A percentile compares a stretch with the other conserved stretches of the same genome.
phyloP scores from a whole-genome alignment of 1,140 invertebrate genomes.

The Mylabris phalerata region DNA sequence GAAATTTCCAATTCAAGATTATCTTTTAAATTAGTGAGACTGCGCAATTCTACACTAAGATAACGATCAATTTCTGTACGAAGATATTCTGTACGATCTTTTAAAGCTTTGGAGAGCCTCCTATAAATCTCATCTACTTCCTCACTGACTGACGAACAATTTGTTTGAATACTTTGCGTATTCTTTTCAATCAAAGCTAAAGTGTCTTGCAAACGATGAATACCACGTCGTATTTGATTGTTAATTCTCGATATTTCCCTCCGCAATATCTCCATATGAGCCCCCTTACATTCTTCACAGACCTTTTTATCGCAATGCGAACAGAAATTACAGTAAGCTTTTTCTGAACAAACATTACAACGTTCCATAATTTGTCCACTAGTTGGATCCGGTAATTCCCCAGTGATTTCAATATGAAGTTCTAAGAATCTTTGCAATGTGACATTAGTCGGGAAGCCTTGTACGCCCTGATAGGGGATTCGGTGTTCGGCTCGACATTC shows the following conservation, averaged over 20 bases:
- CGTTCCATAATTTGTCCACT: conserved; percentile 79
- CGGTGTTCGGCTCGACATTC: conserved; percentile 97
- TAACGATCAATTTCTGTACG: conserved; percentile 86
- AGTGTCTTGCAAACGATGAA: conserved; percentile 81
- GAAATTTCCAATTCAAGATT: conserved; percentile 87
- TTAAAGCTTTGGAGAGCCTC: conserved; percentile 81
- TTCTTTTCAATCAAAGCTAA: conserved; percentile 79
- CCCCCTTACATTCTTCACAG: conserved; percentile 83
- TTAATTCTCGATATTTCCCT: conserved; percentile 91
- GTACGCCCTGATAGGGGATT: conserved; percentile 93
- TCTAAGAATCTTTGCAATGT: conserved; percentile 93
- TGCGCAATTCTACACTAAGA: conserved; percentile 71
- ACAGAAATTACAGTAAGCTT: conserved; percentile 82
- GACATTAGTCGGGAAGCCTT: conserved; percentile 90
- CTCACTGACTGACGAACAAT: conserved; percentile 77
- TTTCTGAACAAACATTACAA: conserved; percentile 89
- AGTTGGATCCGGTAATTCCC: conserved; percentile 82
- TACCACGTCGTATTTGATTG: conserved; percentile 80
- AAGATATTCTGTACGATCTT: conserved; percentile 84
- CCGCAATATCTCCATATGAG: conserved; percentile 92
- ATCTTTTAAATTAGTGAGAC: conserved; percentile 80
- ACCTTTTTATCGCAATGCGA: conserved; percentile 93
- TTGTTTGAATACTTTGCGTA: conserved; percentile 72
- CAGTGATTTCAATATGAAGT: conserved; percentile 89
- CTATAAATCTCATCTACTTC: conserved; percentile 89